Evolutionary conservation across 2,888 invertebrate species (phyloP), one percentile per base, ranked within the genome.

Genomic region (Autographa gamma): DNA sequence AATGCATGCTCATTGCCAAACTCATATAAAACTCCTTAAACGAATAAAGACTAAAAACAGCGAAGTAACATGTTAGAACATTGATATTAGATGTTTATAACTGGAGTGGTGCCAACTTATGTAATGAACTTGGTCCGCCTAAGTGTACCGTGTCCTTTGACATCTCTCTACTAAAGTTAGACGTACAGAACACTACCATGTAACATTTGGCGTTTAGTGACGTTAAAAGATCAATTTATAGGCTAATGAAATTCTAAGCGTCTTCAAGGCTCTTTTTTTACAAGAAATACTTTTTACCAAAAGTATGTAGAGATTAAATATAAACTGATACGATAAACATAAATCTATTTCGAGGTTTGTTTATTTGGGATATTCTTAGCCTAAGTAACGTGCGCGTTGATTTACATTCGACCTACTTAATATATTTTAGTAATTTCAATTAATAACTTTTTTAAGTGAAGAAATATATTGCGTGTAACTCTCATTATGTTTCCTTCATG

Each of bases 91-190:
- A 56, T 56, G 61, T 41, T 70, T 69, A 69, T 76, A 78, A 71
- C 76, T 83, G 79, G 75, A 71, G 52, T 31, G 25, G 31, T 69
- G 77, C 80, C 75, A 78, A 66, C 58, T 68, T 38, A 60, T 62
- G 65, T 78, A 66, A 74, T 74, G 60, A 66, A 60, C 43, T 71
- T 69, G 74, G 52, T 34, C 56, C 56, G 31, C 31, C 32, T 63
- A 41, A 41, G 16, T 65, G 62, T 63, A 79, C 62, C 74, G 62
- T 11, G 62, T 65, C 31, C 52, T 67, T 56, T 64, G 71, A 72
- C 31, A 68, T 66, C 60, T 61, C 43, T 11, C 4, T 56, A 8
- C 16, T 59, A 48, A 73, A 75, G 69, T 73, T 76, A 32, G 25
- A n/a, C 19, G 56, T 52, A 48, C 13, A 11, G 38, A 63, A 64